phyloP scores from a whole-genome alignment of 2,113 vertebrate species.

The Onychostruthus taczanowskii region DNA sequence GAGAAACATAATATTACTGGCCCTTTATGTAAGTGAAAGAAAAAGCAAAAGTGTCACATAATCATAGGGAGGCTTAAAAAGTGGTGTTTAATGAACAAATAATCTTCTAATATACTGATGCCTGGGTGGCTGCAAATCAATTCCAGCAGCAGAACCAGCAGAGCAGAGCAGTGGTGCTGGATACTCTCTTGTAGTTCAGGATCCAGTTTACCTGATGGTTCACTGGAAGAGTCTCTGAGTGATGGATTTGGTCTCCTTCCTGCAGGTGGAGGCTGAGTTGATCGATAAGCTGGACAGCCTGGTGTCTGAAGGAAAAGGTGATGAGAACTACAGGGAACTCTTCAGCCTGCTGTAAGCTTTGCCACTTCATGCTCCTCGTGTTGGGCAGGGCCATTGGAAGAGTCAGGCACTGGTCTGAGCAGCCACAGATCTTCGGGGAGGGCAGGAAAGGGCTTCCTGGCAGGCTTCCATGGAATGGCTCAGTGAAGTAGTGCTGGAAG shows the following conservation, averaged over 20 bases:
- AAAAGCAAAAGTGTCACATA: background rate
- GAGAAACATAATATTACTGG: background rate
- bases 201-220: background rate
- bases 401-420: background rate
- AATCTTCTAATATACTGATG: background rate
- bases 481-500: background rate
- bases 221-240: background rate
- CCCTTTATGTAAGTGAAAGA: background rate
- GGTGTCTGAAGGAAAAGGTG: slow-evolving; percentile 95
- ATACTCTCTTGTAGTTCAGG: background rate
- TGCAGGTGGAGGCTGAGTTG: slow-evolving; percentile 92
- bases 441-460: background rate
- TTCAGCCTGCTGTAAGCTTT: slow-evolving; percentile 92
- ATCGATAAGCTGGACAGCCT: slow-evolving; percentile 97
- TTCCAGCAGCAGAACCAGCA: background rate
- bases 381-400: background rate
- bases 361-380: background rate
- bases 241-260: background rate
- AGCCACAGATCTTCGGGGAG: background rate
- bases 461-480: background rate
- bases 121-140: background rate
- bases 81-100: background rate
- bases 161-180: background rate
- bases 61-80: background rate
- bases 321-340: slow-evolving; percentile 95